These are phyloP conservation scores for Ophion slaviceki DNA, from an alignment of 2,888 invertebrate species.

Conservation along the genomic window DNA sequence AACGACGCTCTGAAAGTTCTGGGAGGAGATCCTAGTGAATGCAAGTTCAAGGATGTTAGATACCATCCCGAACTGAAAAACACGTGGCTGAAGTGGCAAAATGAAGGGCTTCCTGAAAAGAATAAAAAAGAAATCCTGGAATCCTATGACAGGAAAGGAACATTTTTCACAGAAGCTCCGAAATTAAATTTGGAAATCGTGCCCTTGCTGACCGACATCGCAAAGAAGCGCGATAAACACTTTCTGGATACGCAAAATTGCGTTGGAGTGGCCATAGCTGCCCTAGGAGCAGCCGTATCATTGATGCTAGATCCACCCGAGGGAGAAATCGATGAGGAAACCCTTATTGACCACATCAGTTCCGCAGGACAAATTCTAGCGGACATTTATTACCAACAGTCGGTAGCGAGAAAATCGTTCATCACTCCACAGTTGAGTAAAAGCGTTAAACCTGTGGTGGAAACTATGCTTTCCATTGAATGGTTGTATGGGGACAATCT, in stretches of 20 bases:
- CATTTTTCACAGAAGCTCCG: slow-evolving; percentile 47
- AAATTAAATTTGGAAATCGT: slow-evolving; percentile 47
- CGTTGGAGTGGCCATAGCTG: too few relatives aligned
- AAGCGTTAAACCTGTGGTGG: background rate
- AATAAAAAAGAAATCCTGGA: slow-evolving; percentile 55
- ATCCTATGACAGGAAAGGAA: slow-evolving; percentile 9
- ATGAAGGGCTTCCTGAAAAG: slow-evolving; percentile 48
- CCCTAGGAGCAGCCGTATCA: too few relatives aligned
- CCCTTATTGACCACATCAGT: slow-evolving; percentile 35
- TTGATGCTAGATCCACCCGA: slow-evolving; percentile 48
- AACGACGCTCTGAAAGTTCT: too few relatives aligned
- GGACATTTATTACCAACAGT: too few relatives aligned
- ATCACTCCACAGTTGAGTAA: slow-evolving; percentile 1
- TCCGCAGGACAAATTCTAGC: slow-evolving; percentile 1
- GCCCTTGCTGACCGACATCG: slow-evolving; percentile 44
- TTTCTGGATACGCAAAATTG: slow-evolving; percentile 30
- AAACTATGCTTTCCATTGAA: background rate
- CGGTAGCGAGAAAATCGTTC: too few relatives aligned
- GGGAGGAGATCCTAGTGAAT: too few relatives aligned
- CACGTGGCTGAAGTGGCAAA: too few relatives aligned
- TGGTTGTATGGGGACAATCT: slow-evolving; percentile 3
- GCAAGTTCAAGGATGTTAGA: too few relatives aligned
- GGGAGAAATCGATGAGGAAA: slow-evolving; percentile 30
- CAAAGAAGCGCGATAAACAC: slow-evolving; percentile 26
- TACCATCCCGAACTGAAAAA: too few relatives aligned